These are phyloP conservation scores for Agriopis aurantiaria DNA, from an alignment of 2,888 invertebrate genomes.

Conservation along the genomic window DNA sequence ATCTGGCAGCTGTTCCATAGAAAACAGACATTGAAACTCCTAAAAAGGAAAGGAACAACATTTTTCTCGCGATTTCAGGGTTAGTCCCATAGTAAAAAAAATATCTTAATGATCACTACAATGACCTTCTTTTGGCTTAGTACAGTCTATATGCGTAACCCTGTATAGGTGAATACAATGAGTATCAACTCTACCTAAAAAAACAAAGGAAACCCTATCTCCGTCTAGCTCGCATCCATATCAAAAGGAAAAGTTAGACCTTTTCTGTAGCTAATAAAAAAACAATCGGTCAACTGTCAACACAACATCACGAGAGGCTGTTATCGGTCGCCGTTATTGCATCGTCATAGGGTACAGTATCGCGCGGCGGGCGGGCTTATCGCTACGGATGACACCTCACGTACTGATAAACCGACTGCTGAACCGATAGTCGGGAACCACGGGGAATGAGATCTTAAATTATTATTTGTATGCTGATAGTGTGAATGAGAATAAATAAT, in stretches of 20 bases:
- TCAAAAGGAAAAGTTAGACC: background rate
- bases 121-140: no score
- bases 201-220: background rate
- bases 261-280: background rate
- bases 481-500: background rate
- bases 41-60: no score
- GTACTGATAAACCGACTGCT: conserved; percentile 38
- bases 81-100: no score
- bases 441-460: conserved; percentile 5
- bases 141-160: no score
- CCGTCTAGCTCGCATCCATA: background rate
- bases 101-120: no score
- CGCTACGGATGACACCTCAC: conserved; percentile 42
- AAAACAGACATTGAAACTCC: no score
- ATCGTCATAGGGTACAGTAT: conserved; percentile 39
- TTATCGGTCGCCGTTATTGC: conserved; percentile 41
- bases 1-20: no score
- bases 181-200: no score
- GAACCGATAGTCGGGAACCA: conserved; percentile 23
- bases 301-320: conserved; percentile 7
- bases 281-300: conserved; percentile 48
- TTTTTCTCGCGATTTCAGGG: no score
- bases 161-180: no score
- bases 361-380: conserved; percentile 36
- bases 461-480: conserved; percentile 3